A percentile compares a stretch with the other conserved stretches of the same genome.
Evolutionary conservation across 2,113 vertebrate genomes (phyloP).

Genomic region (Phylloscopus whistleri): DNA sequence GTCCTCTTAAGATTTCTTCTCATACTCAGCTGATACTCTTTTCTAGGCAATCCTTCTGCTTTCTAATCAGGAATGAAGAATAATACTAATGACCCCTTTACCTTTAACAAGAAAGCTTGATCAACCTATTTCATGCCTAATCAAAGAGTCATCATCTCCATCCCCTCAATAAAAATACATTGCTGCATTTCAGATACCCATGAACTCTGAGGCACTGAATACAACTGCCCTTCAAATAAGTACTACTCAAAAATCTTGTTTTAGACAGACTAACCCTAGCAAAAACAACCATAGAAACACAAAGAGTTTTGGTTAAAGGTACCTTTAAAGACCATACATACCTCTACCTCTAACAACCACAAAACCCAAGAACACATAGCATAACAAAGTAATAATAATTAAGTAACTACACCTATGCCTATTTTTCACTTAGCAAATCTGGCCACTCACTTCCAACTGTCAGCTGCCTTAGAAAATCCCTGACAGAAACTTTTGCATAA

Average conservation of each 20-base stretch:
- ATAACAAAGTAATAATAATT: not conserved
- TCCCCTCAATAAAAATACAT: not conserved
- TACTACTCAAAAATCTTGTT: not conserved
- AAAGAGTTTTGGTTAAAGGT: not conserved
- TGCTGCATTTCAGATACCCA: not conserved
- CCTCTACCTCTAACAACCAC: not conserved
- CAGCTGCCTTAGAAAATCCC: not conserved
- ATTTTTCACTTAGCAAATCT: not conserved
- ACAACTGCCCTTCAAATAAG: not conserved
- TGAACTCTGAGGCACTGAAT: not conserved
- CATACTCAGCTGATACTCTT: not conserved
- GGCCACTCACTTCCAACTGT: not conserved
- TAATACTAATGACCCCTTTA: not conserved
- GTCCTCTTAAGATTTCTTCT: not conserved
- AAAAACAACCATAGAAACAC: accelerated
- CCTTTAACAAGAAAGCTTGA: not conserved
- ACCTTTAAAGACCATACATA: not conserved
- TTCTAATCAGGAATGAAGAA: not conserved
- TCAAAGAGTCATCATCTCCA: not conserved
- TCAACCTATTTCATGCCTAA: not conserved
- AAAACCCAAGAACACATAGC: not conserved
- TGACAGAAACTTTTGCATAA: not conserved
- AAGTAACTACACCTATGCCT: not conserved
- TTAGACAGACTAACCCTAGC: not conserved
- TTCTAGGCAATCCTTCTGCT: not conserved